These are phyloP conservation scores for Penaeus chinensis DNA, from an alignment of 1,140 invertebrate species.

Conservation along the genomic window DNA sequence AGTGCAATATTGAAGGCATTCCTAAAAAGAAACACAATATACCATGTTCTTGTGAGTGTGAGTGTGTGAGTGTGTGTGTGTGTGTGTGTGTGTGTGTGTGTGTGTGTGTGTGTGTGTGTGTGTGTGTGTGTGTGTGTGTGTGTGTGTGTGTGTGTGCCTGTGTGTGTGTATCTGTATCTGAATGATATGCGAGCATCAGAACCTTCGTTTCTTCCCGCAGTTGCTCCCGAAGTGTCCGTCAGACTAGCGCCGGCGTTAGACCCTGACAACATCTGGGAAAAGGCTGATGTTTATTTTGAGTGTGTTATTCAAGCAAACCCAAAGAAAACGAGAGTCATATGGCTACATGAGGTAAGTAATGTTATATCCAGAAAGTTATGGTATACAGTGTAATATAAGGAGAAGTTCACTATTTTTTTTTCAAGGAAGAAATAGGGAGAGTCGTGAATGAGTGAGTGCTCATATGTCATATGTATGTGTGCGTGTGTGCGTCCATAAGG, in stretches of 20 bases:
- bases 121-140: neutral
- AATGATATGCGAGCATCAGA: neutral
- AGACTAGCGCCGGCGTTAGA: conserved; percentile 56
- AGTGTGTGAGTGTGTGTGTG: too few species aligned
- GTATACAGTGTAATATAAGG: too few species aligned
- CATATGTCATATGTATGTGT: neutral
- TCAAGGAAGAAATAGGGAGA: neutral
- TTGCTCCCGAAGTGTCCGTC: conserved; percentile 40
- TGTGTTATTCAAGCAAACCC: conserved; percentile 89
- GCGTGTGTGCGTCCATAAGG: neutral
- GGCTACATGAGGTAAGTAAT: conserved; percentile 89
- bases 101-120: too few species aligned
- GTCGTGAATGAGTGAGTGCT: conserved; percentile 18
- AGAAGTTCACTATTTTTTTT: too few species aligned
- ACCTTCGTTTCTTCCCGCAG: conserved; percentile 2
- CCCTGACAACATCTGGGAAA: conserved; percentile 73
- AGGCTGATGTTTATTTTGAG: conserved; percentile 74
- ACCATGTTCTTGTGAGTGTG: neutral
- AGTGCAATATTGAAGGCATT: too few species aligned
- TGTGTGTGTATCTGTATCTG: conserved; percentile 4
- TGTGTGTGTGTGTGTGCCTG: conserved; percentile 7
- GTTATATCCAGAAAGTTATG: too few species aligned
- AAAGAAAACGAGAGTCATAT: conserved; percentile 77
- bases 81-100: too few species aligned
- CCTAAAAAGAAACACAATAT: too few species aligned